phyloP scores from a whole-genome alignment of 1,140 invertebrate species.

The Gyrodactylus salaris region DNA sequence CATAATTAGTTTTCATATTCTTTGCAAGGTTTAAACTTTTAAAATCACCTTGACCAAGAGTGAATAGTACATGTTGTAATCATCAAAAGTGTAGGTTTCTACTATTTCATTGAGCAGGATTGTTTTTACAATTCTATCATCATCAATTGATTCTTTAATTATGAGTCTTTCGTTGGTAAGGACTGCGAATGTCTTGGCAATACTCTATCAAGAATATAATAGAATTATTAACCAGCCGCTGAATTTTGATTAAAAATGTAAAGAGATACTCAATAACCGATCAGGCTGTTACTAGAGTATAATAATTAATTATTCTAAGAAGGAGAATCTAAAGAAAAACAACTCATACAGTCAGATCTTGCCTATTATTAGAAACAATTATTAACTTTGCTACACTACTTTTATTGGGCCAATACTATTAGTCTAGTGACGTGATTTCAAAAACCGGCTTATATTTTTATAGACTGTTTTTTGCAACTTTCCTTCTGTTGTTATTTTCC shows the following conservation, averaged over 20 bases:
- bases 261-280: too few relatives aligned
- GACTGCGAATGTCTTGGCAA: background rate
- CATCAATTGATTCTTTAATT: background rate
- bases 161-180: background rate
- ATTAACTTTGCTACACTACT: background rate
- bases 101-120: background rate
- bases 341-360: background rate
- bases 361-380: background rate
- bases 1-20: background rate
- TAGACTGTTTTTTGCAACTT: background rate
- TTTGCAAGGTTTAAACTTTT: background rate
- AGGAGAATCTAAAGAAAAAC: background rate
- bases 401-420: background rate
- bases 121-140: background rate
- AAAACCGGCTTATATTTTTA: background rate
- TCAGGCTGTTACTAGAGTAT: too few relatives aligned
- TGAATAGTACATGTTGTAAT: background rate
- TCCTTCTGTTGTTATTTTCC: background rate
- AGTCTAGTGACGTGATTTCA: background rate
- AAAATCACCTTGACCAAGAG: background rate
- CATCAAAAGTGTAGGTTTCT: background rate
- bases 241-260: too few relatives aligned
- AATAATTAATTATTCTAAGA: too few relatives aligned
- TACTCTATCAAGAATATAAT: too few relatives aligned
- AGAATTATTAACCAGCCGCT: too few relatives aligned